These are phyloP conservation scores for Ormyrus pomaceus DNA, from an alignment of 2,888 invertebrate genomes.

Conservation along the genomic window DNA sequence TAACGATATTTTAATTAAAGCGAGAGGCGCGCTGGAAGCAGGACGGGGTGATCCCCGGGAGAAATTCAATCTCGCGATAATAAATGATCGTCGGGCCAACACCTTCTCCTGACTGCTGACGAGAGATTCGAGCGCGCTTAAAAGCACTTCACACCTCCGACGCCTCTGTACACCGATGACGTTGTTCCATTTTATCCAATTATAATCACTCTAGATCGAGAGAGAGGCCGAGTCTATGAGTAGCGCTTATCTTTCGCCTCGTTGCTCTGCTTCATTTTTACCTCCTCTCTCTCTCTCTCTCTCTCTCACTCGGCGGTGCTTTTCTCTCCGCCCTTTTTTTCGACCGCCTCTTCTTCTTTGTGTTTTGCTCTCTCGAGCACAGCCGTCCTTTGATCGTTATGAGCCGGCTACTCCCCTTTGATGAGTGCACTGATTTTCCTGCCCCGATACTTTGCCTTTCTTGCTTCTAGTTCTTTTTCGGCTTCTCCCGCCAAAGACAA, in stretches of 20 bases:
- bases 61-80: constrained; percentile 76
- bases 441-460: constrained; percentile 33
- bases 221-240: background rate
- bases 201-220: constrained; percentile 27
- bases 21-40: constrained; percentile 35
- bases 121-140: constrained; percentile 22
- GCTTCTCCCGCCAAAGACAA: background rate
- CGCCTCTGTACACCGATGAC: constrained; percentile 31
- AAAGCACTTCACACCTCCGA: constrained; percentile 52
- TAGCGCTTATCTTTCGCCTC: constrained; percentile 35
- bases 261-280: constrained; percentile 6
- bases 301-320: background rate
- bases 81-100: constrained; percentile 75
- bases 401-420: constrained; percentile 52
- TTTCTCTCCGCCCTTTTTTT: constrained; percentile 13
- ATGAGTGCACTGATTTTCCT: constrained; percentile 53
- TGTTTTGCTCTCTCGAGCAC: constrained; percentile 4
- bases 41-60: constrained; percentile 48
- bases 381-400: constrained; percentile 50
- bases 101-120: constrained; percentile 67
- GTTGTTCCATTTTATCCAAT: constrained; percentile 32
- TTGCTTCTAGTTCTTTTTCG: constrained; percentile 9
- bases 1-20: constrained; percentile 76
- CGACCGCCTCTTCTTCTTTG: background rate
- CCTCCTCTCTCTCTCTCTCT: background rate